Evolutionary conservation across 2,797 vertebrate genomes (phyloP), one percentile per base, ranked within the genome.

Genomic region (Triplophysa bombifrons): DNA sequence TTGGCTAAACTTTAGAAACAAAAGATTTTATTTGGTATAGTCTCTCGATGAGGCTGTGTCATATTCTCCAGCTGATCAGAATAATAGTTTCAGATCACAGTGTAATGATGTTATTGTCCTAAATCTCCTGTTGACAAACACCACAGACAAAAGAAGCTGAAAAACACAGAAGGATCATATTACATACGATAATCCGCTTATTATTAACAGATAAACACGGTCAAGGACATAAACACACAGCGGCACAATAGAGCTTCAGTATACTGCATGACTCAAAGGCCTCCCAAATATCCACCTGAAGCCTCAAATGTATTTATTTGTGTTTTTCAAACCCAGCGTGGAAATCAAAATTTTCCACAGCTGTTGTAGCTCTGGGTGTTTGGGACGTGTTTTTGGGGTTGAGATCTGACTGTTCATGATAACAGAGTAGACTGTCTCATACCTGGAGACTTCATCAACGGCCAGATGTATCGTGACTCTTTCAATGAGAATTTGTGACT

Each of bases 381-480:
- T 72, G 87, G 87, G 88, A 87, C 85, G 78, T 48, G 46, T 48
- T 48, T 48, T 11, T 4, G 46, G 13, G 13, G 46, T 16, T 48
- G 10, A 13, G 82, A 89, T 83, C 85, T 83, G 88, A 90, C 87
- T 87, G 88, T 82, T 89, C 89, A 90, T 87, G 83, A 90, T 89
- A 90, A 90, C 86, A 90, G 86, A 85, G 60, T 77, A 17, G 68
- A 85, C 84, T 11, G 41, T 83, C 70, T 72, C 83, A 75, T 79
- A 67, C 82, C 27, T 64, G 81, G 80, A 19, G 84, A 87, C 82
- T 51, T 17, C 56, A 79, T 83, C 60, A 63, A n/a, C 70, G 78
- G 76, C 86, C 87, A 84, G 86, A 89, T 87, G 85, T 88, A 86
- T 90, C 91, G 87, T 90, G 87, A 89, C 85, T 83, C 80, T 75